phyloP scores from a whole-genome alignment of 2,888 invertebrate species.

The Miltochrista miniata region DNA sequence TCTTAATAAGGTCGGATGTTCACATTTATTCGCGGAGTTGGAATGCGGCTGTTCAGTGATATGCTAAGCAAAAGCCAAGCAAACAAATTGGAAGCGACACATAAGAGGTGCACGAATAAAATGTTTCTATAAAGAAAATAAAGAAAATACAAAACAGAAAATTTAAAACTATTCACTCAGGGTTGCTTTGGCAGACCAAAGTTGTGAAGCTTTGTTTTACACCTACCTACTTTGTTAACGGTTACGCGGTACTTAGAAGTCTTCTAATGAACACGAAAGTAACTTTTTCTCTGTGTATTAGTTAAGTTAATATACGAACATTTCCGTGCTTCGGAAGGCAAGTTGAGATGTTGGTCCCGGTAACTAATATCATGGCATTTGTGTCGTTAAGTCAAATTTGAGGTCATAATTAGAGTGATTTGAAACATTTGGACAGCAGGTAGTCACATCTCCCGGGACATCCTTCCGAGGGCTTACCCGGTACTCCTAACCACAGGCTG shows the following conservation, averaged over 20 bases:
- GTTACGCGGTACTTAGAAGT: not conserved
- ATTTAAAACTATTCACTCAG: constrained; percentile 31
- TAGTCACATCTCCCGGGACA: too few species aligned
- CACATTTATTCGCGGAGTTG: constrained; percentile 66
- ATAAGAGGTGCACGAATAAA: constrained; percentile 51
- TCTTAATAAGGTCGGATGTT: constrained; percentile 59
- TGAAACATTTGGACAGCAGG: too few species aligned
- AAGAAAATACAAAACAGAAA: constrained; percentile 35
- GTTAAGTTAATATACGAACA: not conserved
- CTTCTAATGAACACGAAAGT: not conserved
- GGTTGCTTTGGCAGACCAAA: constrained; percentile 14
- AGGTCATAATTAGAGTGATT: too few species aligned
- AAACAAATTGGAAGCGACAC: constrained; percentile 74
- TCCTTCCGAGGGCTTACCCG: too few species aligned
- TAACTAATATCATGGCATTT: too few species aligned
- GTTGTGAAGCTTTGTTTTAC: not conserved
- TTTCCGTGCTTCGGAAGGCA: not conserved
- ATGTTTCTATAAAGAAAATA: constrained; percentile 47
- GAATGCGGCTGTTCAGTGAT: constrained; percentile 74
- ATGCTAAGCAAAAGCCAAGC: constrained; percentile 76
- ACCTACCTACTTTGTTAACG: not conserved
- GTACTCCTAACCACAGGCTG: too few species aligned
- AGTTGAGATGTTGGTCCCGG: too few species aligned
- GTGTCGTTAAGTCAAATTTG: too few species aligned
- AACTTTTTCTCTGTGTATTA: not conserved